Conservation (phyloP, 2,113 vertebrate genomes). For the Oenanthe oenanthe region DNA sequence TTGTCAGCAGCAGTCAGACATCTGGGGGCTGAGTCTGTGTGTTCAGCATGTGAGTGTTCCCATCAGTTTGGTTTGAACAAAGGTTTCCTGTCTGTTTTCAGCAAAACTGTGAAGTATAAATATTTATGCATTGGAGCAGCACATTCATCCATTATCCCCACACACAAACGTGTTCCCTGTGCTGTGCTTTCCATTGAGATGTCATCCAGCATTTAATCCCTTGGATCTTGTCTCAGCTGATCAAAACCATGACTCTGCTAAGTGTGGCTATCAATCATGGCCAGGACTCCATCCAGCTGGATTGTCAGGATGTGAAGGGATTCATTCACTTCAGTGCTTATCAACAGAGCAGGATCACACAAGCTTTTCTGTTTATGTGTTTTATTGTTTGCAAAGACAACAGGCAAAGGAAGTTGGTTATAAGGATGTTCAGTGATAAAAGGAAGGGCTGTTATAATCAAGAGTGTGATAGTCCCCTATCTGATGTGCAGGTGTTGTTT, state of each 20-base stretch:
- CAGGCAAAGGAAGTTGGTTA: background rate
- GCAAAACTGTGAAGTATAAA: conserved; percentile 57
- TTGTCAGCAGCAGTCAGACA: background rate
- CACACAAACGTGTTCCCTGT: background rate
- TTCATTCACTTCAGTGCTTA: background rate
- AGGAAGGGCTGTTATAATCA: background rate
- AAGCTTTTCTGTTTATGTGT: background rate
- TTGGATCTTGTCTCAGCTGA: conserved; percentile 43
- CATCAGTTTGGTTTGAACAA: conserved; percentile 24
- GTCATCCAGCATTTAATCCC: conserved; percentile 53
- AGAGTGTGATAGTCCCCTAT: background rate
- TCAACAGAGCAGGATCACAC: background rate
- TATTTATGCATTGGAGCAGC: conserved; percentile 50
- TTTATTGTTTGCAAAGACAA: conserved; percentile 11
- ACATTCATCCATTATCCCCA: conserved; percentile 59
- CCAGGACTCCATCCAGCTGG: background rate
- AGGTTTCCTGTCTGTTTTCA: conserved; percentile 58
- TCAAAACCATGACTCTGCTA: conserved; percentile 29
- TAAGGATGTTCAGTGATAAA: background rate
- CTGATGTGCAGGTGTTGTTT: background rate
- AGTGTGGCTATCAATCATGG: conserved; percentile 48
- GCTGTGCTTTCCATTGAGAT: conserved; percentile 59
- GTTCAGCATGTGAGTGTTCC: background rate
- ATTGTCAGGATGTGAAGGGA: conserved; percentile 31
- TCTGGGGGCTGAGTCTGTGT: background rate